These are phyloP conservation scores for Toxotes lorentzi DNA, from an alignment of 2,797 vertebrate species.

Conservation along the genomic window DNA sequence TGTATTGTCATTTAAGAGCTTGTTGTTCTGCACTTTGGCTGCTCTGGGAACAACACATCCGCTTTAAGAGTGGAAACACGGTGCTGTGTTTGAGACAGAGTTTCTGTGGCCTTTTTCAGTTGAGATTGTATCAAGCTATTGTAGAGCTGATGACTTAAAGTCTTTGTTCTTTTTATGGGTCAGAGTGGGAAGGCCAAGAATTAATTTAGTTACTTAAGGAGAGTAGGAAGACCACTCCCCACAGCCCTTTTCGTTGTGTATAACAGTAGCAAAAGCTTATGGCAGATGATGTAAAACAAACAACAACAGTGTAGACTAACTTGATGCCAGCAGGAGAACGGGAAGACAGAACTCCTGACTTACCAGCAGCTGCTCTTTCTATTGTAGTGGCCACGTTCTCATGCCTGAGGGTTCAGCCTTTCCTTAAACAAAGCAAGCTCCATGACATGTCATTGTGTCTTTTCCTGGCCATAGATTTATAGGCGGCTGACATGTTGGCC, in stretches of 20 bases:
- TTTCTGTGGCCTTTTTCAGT: constrained; percentile 41
- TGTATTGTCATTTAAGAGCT: constrained; percentile 16
- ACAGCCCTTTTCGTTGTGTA: neutral
- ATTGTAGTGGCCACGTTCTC: constrained; percentile 38
- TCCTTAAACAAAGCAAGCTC: constrained; percentile 56
- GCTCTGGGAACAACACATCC: constrained; percentile 30
- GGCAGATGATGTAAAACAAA: constrained; percentile 14
- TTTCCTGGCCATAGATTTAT: constrained; percentile 58
- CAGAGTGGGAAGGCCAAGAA: constrained; percentile 61
- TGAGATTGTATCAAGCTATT: constrained; percentile 57
- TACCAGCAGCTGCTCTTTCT: constrained; percentile 3
- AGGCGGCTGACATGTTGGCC: constrained; percentile 49
- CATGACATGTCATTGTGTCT: constrained; percentile 63
- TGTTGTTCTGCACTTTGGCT: constrained; percentile 24
- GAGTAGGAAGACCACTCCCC: constrained; percentile 26
- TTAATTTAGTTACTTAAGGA: constrained; percentile 42
- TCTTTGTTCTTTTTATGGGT: constrained; percentile 57
- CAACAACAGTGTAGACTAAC: neutral
- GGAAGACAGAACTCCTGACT: neutral
- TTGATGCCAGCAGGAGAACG: neutral
- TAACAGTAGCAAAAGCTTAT: constrained; percentile 3
- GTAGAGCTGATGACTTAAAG: constrained; percentile 45
- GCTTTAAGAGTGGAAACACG: constrained; percentile 32
- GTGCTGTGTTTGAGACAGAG: constrained; percentile 11
- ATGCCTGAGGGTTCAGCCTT: constrained; percentile 32